These are phyloP conservation scores for Rhabdornis inornatus DNA, from an alignment of 2,113 vertebrate species.

Conservation along the genomic window DNA sequence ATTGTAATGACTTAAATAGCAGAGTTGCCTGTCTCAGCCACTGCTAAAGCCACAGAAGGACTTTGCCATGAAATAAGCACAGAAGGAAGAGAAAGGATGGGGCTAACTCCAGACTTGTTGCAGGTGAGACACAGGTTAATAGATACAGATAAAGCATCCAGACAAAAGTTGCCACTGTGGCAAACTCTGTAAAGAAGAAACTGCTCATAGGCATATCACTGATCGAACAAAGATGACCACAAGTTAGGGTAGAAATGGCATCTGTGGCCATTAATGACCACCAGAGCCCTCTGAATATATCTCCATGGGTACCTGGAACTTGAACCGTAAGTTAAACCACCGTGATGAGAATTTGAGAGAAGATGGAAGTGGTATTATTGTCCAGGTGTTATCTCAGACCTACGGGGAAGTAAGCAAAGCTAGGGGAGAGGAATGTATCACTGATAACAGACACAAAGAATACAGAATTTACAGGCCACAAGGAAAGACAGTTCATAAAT, in stretches of 20 bases:
- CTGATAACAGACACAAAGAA: not conserved
- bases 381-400: not conserved
- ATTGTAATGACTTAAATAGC: not conserved
- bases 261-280: not conserved
- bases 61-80: not conserved
- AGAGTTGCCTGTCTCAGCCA: not conserved
- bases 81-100: not conserved
- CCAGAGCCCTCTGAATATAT: too few species aligned
- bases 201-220: not conserved
- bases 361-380: too few species aligned
- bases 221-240: not conserved
- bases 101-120: not conserved
- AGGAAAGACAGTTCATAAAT: not conserved
- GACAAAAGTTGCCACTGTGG: not conserved
- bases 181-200: not conserved
- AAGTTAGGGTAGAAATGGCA: not conserved
- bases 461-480: not conserved
- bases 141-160: not conserved
- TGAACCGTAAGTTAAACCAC: not conserved
- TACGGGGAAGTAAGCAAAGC: not conserved
- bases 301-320: not conserved
- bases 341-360: not conserved
- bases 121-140: not conserved
- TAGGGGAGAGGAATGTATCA: not conserved
- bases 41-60: not conserved